Base-by-base conservation (phyloP, 2,888 invertebrate species). In the Troides aeacus region DNA sequence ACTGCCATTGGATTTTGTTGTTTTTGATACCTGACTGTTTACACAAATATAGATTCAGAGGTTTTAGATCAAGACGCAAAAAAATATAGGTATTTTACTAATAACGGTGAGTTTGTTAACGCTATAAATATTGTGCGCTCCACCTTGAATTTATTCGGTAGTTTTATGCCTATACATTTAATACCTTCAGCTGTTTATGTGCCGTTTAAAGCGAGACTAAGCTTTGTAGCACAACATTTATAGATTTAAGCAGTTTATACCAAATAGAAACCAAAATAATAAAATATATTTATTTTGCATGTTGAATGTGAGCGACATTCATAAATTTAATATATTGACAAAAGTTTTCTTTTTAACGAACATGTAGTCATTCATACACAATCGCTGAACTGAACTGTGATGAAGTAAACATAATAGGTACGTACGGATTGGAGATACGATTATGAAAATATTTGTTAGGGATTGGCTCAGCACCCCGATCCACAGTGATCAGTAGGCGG, bases 401-500 rank as follows among this genome's bases (percentile, higher is more conserved):
- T 57, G 10, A 57, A 57, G 21, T 57, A 10, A 57, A 57, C 21
- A 21, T 57, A 21, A 61, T 64, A 64, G 61, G 64, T 61, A 64
- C 15, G 60, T 64, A 60, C 61, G 69, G 30, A 56, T 23, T 56
- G 30, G 56, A 15, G 64, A 64, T 64, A 58, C n/a, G 68, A 24
- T 60, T 64, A 53, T 63, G 64, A 68, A 6, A 58, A 68, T 58
- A 68, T 59, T 57, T 53, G 59, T 39, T 60, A 53, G 68, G 68
- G 68, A 64, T 64, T 53, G 63, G 68, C 23, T 36, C 39, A 12
- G 50, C 63, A 62, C 12, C 56, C 60, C 56, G 61, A 57, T 62
- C 73, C 61, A 69, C 66, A 67, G 70, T 68, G 66, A 70, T 72
- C 69, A 75, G 73, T 76, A 74, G 72, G 74, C 76, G 77, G 73